phyloP scores from a whole-genome alignment of 1,140 invertebrate genomes.

The Leguminivora glycinivorella region DNA sequence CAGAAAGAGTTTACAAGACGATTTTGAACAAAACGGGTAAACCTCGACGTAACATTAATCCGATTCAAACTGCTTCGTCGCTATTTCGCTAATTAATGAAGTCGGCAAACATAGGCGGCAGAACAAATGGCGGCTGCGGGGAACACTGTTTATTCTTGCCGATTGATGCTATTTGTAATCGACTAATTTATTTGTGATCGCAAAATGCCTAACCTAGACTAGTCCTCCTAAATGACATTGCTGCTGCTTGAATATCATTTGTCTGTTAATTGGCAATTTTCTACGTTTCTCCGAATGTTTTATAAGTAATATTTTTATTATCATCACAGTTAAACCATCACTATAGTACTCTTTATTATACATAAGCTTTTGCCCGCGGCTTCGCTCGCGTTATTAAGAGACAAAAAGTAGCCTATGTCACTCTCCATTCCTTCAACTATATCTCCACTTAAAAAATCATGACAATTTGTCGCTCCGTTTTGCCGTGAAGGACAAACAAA shows the following conservation, averaged over 20 bases:
- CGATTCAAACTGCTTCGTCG: background rate
- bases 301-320: too few relatives aligned
- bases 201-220: background rate
- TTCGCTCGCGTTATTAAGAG: too few relatives aligned
- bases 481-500: too few relatives aligned
- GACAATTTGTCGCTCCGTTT: too few relatives aligned
- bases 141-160: background rate
- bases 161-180: conserved; percentile 25
- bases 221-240: background rate
- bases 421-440: too few relatives aligned
- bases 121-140: conserved; percentile 15
- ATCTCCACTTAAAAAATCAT: too few relatives aligned
- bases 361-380: too few relatives aligned
- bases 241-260: background rate
- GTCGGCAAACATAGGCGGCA: conserved; percentile 17
- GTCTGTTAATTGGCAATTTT: too few relatives aligned
- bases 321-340: too few relatives aligned
- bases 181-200: background rate
- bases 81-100: conserved; percentile 23
- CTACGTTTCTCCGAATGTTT: too few relatives aligned
- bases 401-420: too few relatives aligned
- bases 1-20: background rate
- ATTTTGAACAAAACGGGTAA: conserved; percentile 4
- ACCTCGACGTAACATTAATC: background rate
- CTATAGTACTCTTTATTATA: too few relatives aligned